Conservation (phyloP, 1,140 invertebrate species). For the Drosophila persimilis region DNA sequence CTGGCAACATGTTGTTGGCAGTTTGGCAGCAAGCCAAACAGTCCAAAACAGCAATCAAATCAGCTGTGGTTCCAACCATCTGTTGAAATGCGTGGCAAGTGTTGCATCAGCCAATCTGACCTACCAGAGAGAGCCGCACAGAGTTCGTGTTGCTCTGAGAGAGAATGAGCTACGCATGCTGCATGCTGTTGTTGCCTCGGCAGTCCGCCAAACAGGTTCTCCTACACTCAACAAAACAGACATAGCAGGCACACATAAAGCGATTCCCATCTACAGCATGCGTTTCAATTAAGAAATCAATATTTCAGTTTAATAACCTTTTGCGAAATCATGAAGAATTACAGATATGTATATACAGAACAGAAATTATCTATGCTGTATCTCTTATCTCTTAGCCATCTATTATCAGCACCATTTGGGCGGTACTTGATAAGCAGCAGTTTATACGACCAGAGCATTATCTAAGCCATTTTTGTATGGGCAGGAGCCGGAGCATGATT, state of each 20-base stretch:
- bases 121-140: slow-evolving; percentile 27
- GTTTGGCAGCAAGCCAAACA: slow-evolving; percentile 28
- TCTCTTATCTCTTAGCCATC: slow-evolving; percentile 11
- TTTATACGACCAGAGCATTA: too few relatives aligned
- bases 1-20: slow-evolving; percentile 36
- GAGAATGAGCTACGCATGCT: slow-evolving; percentile 41
- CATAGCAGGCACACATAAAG: neutral
- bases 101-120: slow-evolving; percentile 72
- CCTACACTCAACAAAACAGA: slow-evolving; percentile 8
- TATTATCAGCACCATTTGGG: too few relatives aligned
- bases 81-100: slow-evolving; percentile 61
- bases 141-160: slow-evolving; percentile 19
- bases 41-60: slow-evolving; percentile 4
- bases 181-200: slow-evolving; percentile 11
- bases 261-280: too few relatives aligned
- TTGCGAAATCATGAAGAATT: neutral
- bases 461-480: slow-evolving; percentile 11
- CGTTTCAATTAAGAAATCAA: neutral
- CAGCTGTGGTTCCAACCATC: slow-evolving; percentile 50
- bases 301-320: neutral
- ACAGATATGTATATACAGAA: too few relatives aligned
- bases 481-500: neutral
- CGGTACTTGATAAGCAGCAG: slow-evolving; percentile 9
- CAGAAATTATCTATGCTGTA: slow-evolving; percentile 2
- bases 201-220: slow-evolving; percentile 18